Percentiles rank a stretch among this genome's conserved stretches.
Conservation (phyloP, 2,113 vertebrate species). For the Panurus biarmicus region DNA sequence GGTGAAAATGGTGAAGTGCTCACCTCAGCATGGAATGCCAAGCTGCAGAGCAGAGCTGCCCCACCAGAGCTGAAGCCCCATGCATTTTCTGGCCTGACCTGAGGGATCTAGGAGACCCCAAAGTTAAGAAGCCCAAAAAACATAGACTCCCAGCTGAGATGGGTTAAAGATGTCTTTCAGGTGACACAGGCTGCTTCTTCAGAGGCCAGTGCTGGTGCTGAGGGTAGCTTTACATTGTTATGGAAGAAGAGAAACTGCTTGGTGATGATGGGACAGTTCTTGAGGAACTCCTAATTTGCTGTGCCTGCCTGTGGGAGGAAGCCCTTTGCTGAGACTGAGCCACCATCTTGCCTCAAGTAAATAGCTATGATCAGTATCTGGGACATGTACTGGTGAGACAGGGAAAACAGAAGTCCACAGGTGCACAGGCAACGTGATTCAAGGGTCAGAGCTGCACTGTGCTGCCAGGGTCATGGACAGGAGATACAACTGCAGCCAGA, state of each 20-base stretch:
- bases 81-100: neutral
- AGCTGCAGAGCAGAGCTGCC: neutral
- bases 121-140: neutral
- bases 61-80: neutral
- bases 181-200: neutral
- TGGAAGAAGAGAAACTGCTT: neutral
- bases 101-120: neutral
- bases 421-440: neutral
- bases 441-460: neutral
- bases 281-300: neutral
- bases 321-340: neutral
- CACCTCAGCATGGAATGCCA: fast-evolving
- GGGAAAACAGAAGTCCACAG: neutral
- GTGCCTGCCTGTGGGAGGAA: neutral
- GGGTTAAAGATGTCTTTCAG: neutral
- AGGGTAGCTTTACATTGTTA: neutral
- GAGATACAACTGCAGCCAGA: neutral
- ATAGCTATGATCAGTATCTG: neutral
- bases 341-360: neutral
- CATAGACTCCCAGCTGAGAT: neutral
- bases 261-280: neutral
- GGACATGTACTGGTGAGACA: neutral
- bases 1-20: neutral
- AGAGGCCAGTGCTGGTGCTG: neutral
- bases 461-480: neutral